phyloP scores from a whole-genome alignment of 2,113 vertebrate species.

The Cyprinodon tularosa region DNA sequence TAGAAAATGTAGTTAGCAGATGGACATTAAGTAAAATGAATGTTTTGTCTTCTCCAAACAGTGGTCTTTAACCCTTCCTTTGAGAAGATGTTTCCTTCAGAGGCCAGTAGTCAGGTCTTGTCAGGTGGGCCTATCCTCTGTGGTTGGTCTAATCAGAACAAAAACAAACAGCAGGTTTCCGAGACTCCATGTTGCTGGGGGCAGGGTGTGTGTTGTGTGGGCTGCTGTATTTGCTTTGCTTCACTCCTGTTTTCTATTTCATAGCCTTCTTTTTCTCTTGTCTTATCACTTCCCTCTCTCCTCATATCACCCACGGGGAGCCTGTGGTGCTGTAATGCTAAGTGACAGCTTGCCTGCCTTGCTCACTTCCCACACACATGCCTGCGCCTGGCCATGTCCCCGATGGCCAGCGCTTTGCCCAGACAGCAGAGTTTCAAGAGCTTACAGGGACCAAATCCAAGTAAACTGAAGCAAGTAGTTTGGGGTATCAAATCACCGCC shows the following conservation, averaged over 20 bases:
- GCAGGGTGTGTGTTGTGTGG: conserved; percentile 35
- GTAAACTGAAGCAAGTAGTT: conserved; percentile 19
- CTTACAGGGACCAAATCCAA: conserved; percentile 31
- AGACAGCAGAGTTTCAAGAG: conserved; percentile 41
- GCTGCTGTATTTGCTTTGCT: conserved; percentile 39
- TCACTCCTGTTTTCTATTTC: conserved; percentile 32
- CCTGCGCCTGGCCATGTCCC: conserved; percentile 57
- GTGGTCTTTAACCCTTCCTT: conserved; percentile 28
- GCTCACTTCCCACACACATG: conserved; percentile 69
- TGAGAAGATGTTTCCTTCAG: conserved; percentile 19
- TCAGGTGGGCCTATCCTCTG: conserved; percentile 47
- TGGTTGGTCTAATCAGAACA: conserved; percentile 43
- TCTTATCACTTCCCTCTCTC: conserved; percentile 58
- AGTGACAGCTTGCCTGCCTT: conserved; percentile 71
- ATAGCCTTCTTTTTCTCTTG: conserved; percentile 35
- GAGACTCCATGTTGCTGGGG: conserved; percentile 26
- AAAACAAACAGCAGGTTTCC: conserved; percentile 63
- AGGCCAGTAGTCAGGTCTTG: conserved; percentile 33
- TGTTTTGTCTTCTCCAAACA: conserved; percentile 10
- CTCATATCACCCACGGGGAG: conserved; percentile 57
- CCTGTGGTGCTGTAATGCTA: conserved; percentile 58
- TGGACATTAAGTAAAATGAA: conserved; percentile 5
- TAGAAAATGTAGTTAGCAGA: background rate
- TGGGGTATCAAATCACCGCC: conserved; percentile 30
- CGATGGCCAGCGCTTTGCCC: conserved; percentile 39